Base-by-base conservation (phyloP, 2,797 vertebrate genomes). In the Harpagifer antarcticus region DNA sequence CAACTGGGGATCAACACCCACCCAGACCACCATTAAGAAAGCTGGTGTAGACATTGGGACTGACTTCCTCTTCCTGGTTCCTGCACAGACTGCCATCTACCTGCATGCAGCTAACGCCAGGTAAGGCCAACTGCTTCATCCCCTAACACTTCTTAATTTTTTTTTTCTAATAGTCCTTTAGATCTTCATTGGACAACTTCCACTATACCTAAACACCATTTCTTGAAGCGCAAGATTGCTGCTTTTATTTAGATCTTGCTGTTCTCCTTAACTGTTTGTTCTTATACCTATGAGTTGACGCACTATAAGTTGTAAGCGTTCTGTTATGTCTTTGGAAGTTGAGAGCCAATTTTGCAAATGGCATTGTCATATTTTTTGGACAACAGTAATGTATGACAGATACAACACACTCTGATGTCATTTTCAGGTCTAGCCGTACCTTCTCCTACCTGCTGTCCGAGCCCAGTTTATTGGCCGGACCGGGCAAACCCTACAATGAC, bases 381-480 rank as follows among this genome's bases (percentile, higher is more conserved):
- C 44, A n/a, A 27, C 1, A 31, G 4, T 3, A 8, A 47, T 27
- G 45, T 0, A 2, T 11, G 49, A 19, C 9, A 33, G 19, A 57
- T 49, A 7, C 5, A 37, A 58, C 17, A 31, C 14, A 12, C 10
- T 20, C 2, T 14, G 12, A 5, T 43, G 20, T 1, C 54, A 3
- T 68, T 54, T 7, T 19, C 72, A 97, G 79, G 92, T 78, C 71
- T 0, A 94, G 45, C 16, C 89, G 86, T 56, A 98, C 96, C 4
- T 98, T 94, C 84, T 95, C 89, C 74, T 99, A 98, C 53, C 0
- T 96, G 78, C 94, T 98, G 87, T 94, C 94, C 8, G 84, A 96
- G 76, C 95, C 95, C 0, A 97, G 94, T 82, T 93, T 95, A 17
- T 20, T 96, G 44, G 95, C 94, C 0, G 84, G 95, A 3, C 93